phyloP scores from a whole-genome alignment of 92 coral and sea anemone genomes.

The Phenganax marumi region DNA sequence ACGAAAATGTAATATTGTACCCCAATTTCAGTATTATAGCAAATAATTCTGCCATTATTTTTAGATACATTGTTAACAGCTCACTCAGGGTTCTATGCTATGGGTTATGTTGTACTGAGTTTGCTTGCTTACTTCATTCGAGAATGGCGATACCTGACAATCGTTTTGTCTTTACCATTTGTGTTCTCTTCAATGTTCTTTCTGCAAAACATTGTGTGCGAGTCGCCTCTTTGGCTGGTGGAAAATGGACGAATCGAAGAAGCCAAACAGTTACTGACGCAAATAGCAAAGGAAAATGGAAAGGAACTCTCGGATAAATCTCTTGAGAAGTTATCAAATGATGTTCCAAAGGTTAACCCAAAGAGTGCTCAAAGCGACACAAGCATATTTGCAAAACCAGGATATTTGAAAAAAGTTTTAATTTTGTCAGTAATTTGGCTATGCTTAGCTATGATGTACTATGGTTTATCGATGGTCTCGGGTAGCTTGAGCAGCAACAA shows the following conservation, averaged over 20 bases:
- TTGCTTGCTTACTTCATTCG: conserved; percentile 66
- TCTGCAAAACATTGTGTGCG: conserved; percentile 54
- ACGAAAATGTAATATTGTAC: too few species aligned
- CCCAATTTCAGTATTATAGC: too few species aligned
- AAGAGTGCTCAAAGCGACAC: neutral
- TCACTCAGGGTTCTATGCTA: conserved; percentile 66
- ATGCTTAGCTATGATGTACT: conserved; percentile 14
- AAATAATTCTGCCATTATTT: neutral
- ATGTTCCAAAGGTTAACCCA: neutral
- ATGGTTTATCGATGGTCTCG: conserved; percentile 26
- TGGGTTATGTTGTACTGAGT: conserved; percentile 62
- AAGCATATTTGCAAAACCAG: conserved; percentile 10
- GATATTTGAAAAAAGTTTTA: neutral
- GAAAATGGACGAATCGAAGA: conserved; percentile 70
- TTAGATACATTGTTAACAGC: conserved; percentile 45
- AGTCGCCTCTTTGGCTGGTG: conserved; percentile 88
- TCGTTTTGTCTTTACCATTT: conserved; percentile 62
- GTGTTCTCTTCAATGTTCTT: conserved; percentile 60
- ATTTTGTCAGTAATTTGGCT: conserved; percentile 19
- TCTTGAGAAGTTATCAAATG: conserved; percentile 11
- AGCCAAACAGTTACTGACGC: conserved; percentile 65
- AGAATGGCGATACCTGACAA: conserved; percentile 70
- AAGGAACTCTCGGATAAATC: conserved; percentile 7
- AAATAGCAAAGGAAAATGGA: conserved; percentile 67
- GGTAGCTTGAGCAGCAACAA: conserved; percentile 12